Base-by-base conservation (phyloP, 2,113 vertebrate genomes). In the Lipophrys pholis region DNA sequence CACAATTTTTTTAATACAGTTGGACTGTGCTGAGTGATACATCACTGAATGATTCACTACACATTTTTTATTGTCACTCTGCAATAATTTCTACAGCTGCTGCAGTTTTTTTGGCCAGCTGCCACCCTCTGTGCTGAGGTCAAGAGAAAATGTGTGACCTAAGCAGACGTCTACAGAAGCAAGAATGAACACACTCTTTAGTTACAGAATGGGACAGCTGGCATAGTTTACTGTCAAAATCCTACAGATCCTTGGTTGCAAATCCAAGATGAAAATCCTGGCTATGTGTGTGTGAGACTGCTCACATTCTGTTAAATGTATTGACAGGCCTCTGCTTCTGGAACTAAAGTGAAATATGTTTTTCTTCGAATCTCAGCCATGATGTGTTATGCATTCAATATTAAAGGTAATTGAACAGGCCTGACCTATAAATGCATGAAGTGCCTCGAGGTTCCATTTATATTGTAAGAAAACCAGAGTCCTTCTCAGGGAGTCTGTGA, bases 351-450 rank as follows among this genome's bases (percentile, higher is more conserved):
- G 3, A 55, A 43, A 61, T 11, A 49, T 50, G 2, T 30, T 4
- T 30, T 30, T 30, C 21, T 30, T 30, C 21, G 2, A 30, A 30
- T 30, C 21, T 58, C 5, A 42, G 16, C 36, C 5, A 16, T 45
- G 30, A 11, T 46, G 9, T 46, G 12, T 12, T 52, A 36, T 62
- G 6, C 5, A 48, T 54, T 69, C 14, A 59, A 50, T 50, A 73
- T 60, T n/a, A 48, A 59, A 64, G 15, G 55, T 74, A 64, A 74
- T 74, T 8, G 3, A 38, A 72, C 56, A 78, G 48, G 42, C 48
- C 60, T 60, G 36, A 64, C 5, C 57, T 60, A 66, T 73, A 51
- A 69, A 54, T 64, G 16, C 48, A 57, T 41, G 15, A 55, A 66
- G 9, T 69, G 64, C 80, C 74, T 45, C 45, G 58, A 30, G 73